These are phyloP conservation scores for Erpobdella octoculata DNA, from an alignment of 2,888 invertebrate species.

Conservation along the genomic window DNA sequence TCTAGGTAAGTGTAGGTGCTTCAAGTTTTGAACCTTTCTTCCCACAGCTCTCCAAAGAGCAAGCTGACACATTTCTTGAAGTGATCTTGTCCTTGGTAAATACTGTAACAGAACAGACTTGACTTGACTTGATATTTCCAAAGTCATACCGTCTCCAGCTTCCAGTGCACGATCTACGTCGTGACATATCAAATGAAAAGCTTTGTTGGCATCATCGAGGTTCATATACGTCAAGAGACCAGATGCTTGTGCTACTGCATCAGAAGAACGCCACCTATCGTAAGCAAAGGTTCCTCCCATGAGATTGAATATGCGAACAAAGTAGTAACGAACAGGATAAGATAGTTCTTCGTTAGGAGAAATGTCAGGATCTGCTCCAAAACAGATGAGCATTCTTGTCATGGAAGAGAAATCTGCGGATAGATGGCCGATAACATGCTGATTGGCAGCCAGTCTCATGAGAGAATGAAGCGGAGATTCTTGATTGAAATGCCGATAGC, in stretches of 20 bases:
- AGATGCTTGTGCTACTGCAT: constrained; percentile 26
- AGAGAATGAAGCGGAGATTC: constrained; percentile 35
- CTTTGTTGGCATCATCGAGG: constrained; percentile 15
- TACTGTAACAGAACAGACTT: constrained; percentile 21
- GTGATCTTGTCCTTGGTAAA: constrained; percentile 6
- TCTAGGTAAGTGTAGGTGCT: constrained; percentile 26
- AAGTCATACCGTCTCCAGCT: constrained; percentile 33
- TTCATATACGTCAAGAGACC: constrained; percentile 32
- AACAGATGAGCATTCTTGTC: constrained; percentile 40
- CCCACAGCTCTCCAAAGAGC: constrained; percentile 29
- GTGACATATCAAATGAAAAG: constrained; percentile 2
- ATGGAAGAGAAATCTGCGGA: constrained; percentile 36
- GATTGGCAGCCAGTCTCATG: constrained; percentile 38
- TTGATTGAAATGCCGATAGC: constrained; percentile 37
- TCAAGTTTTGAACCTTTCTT: constrained; percentile 14
- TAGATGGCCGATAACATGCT: constrained; percentile 41
- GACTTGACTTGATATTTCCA: constrained; percentile 20
- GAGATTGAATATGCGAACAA: constrained; percentile 29
- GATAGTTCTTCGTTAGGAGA: constrained; percentile 5
- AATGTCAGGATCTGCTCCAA: constrained; percentile 40
- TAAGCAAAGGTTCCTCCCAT: constrained; percentile 35
- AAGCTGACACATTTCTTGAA: constrained; percentile 28
- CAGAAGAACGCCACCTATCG: constrained; percentile 28
- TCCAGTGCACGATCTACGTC: not conserved
- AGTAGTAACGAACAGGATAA: constrained; percentile 34